Conservation (phyloP, 2,113 vertebrate genomes). For the Carollia perspicillata region DNA sequence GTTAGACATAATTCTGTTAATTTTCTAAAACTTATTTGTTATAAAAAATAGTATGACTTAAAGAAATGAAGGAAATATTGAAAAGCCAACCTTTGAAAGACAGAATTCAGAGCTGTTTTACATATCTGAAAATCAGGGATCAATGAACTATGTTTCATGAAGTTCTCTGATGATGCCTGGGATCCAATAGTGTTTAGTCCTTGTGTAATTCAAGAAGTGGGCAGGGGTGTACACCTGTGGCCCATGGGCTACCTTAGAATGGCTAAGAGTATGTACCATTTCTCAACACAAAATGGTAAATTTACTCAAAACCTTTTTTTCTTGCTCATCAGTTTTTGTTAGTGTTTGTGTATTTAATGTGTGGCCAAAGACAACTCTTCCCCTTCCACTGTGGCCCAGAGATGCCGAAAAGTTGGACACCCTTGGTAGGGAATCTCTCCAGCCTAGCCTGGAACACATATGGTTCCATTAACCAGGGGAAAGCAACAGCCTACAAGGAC, state of each 20-base stretch:
- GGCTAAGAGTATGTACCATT: no score
- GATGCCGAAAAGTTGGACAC: no score
- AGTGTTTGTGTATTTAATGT: no score
- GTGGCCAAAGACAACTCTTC: no score
- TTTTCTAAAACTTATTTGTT: not conserved
- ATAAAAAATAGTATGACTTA: not conserved
- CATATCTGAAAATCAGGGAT: not conserved
- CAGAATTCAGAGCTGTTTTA: not conserved
- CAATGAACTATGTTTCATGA: not conserved
- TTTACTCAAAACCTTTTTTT: no score
- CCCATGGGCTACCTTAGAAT: no score
- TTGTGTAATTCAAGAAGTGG: not conserved
- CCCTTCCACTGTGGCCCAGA: no score
- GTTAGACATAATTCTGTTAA: not conserved
- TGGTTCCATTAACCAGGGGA: not conserved
- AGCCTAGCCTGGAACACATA: not conserved
- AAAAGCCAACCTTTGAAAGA: not conserved
- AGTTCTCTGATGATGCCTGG: not conserved
- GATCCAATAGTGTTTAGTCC: not conserved
- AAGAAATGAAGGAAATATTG: not conserved
- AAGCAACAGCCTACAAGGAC: not conserved
- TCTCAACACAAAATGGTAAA: no score
- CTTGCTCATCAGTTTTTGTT: no score
- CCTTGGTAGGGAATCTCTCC: not conserved
- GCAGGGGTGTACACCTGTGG: no score